Percentiles rank a stretch among this genome's conserved stretches.
These are phyloP conservation scores for Poecile atricapillus DNA, from an alignment of 2,113 vertebrate species.

Conservation along the genomic window DNA sequence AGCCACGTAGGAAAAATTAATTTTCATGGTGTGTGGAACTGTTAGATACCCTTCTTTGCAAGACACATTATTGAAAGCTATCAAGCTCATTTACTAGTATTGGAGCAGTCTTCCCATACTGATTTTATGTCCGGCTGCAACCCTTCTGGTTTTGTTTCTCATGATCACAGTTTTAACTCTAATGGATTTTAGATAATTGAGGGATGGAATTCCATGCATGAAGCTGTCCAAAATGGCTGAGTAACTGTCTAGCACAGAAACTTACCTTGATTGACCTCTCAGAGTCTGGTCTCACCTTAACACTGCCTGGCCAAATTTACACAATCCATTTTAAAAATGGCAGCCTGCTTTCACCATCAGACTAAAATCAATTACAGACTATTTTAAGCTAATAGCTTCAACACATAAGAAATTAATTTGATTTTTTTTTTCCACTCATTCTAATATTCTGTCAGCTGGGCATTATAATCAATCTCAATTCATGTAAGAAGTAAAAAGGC, in stretches of 20 bases:
- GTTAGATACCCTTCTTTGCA: neutral
- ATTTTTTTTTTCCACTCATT: neutral
- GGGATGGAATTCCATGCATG: neutral
- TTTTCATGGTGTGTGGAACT: neutral
- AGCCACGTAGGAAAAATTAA: neutral
- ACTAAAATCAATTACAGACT: neutral
- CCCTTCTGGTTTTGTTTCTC: neutral
- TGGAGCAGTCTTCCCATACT: neutral
- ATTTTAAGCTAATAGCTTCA: conserved; percentile 40
- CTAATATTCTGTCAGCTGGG: neutral
- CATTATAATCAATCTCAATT: conserved; percentile 22
- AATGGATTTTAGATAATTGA: neutral
- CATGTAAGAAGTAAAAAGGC: neutral
- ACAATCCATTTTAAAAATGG: neutral
- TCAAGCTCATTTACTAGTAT: neutral
- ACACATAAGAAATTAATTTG: neutral
- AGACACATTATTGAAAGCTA: neutral
- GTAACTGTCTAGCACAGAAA: neutral
- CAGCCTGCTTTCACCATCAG: neutral
- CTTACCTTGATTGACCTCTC: neutral
- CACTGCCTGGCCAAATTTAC: neutral
- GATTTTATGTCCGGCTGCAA: neutral
- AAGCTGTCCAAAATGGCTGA: neutral
- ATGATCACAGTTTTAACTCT: neutral
- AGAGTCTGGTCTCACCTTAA: neutral